A percentile compares a stretch with the other conserved stretches of the same genome.
phyloP scores from a whole-genome alignment of 2,797 vertebrate species.

The Platalea minor region DNA sequence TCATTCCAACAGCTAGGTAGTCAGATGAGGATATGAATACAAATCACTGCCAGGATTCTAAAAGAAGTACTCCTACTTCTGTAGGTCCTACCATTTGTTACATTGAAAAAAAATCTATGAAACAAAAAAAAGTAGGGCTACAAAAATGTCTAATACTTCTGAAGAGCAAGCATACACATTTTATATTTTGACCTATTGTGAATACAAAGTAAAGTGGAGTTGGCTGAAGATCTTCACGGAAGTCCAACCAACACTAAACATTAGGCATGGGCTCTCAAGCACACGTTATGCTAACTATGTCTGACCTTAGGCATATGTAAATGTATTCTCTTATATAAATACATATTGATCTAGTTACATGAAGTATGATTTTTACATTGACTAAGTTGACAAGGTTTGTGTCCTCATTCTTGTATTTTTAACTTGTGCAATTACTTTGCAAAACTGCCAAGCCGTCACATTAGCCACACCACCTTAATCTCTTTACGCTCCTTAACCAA shows the following conservation, averaged over 20 bases:
- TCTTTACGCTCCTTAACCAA: background rate
- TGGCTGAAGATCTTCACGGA: background rate
- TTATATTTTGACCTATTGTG: background rate
- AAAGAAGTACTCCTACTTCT: background rate
- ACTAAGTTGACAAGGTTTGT: background rate
- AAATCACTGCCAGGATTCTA: background rate
- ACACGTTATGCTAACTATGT: background rate
- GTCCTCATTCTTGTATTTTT: background rate
- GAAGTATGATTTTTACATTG: background rate
- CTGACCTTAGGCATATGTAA: background rate
- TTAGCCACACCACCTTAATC: background rate
- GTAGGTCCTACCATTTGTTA: background rate
- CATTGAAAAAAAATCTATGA: background rate
- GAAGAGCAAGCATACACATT: background rate
- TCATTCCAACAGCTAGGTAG: background rate
- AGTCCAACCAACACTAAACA: background rate
- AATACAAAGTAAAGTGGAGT: background rate
- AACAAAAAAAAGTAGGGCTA: background rate
- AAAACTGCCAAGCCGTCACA: background rate
- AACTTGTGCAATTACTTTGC: background rate
- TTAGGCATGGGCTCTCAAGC: background rate
- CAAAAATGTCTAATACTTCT: background rate
- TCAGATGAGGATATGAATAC: background rate
- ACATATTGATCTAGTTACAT: background rate
- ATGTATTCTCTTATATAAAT: background rate